Base-by-base conservation (phyloP, 2,888 invertebrate genomes). In the Leptopilina drosophilae region DNA sequence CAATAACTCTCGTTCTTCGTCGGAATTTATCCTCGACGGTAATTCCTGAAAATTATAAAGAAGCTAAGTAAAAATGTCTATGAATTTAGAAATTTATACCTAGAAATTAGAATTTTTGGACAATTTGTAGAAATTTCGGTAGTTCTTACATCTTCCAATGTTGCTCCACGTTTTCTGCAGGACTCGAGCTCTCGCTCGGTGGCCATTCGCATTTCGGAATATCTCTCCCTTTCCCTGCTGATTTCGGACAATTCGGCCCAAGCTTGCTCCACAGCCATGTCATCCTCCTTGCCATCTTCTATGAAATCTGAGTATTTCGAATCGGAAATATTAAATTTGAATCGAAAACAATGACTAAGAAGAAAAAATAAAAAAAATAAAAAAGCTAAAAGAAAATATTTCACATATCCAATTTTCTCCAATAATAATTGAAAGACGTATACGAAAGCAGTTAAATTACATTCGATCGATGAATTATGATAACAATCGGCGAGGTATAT, bases 1-100 rank as follows among this genome's bases (percentile, higher is more conserved):
- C 80, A 97, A 92, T 78, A 98, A 95, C 90, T 99, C 98, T 64
- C 97, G 94, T 92, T 99, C 98, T 84, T 98, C 97, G 77, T 97
- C 96, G 82, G 96, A 97, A 88, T 95, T 96, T 77, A 98, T 95
- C 78, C 96, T 94, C 77, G 95, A 96, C 5, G 98, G 97, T 81
- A 98, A 92, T 92, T 96, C 96, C 97, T 59, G n/a, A 62, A 62
- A 15, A 20, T 20, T 62, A 42, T 1, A 7, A 42, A 7, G 7
- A 42, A 42, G 5, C 7, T 42, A 42, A 42, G 8, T 33, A 33
- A 33, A 33, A 20, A 20, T 20, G 20, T 20, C 20, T 0, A 20
- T 20, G 20, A 20, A 20, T 20, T 20, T 20, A 20, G 20, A 1
- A 20, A 20, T 20, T 20, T 20, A 20, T 1, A 20, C 1, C 20